Percentiles rank a stretch among this genome's conserved stretches.
Conservation (phyloP, 2,888 invertebrate species). For the Pristionchus maxplancki region DNA sequence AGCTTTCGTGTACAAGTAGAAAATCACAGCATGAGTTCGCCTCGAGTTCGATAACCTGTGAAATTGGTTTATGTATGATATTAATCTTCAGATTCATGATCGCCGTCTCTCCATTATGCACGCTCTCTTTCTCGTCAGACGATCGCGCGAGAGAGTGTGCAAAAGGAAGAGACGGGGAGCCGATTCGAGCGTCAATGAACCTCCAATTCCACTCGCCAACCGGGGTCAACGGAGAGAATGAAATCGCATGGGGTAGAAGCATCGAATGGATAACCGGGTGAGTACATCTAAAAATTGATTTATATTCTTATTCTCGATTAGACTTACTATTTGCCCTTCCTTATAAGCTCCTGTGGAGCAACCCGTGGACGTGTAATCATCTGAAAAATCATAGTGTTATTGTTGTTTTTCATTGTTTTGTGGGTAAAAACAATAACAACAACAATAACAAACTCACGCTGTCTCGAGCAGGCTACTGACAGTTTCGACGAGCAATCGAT, state of each 20-base stretch:
- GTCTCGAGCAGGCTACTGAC: background rate
- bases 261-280: background rate
- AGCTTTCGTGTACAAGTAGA: background rate
- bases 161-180: no score
- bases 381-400: background rate
- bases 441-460: background rate
- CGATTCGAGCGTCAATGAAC: no score
- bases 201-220: background rate
- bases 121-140: no score
- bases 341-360: background rate
- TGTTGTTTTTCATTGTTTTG: background rate
- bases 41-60: background rate
- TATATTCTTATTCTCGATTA: background rate
- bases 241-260: slow-evolving; percentile 1
- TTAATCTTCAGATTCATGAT: background rate
- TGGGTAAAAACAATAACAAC: no score
- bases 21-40: background rate
- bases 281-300: background rate
- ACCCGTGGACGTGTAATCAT: background rate
- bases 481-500: background rate
- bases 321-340: background rate
- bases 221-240: background rate
- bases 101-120: no score
- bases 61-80: background rate
- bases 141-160: no score